A percentile compares a stretch with the other conserved stretches of the same genome.
phyloP scores from a whole-genome alignment of 2,888 invertebrate genomes.

The Graphium colonna region DNA sequence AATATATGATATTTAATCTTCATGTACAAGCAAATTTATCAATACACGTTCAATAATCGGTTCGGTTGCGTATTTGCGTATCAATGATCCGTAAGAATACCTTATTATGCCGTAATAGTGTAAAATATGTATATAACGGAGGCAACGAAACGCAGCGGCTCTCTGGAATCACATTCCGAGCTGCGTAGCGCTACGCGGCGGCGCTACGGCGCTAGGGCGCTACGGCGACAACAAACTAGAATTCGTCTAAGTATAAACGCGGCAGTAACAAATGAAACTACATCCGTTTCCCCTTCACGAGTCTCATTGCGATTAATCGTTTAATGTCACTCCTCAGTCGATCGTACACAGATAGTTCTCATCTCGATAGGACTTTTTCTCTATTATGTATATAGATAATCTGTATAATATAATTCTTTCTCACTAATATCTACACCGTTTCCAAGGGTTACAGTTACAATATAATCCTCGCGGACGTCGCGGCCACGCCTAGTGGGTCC shows the following conservation, averaged over 20 bases:
- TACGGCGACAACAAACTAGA: constrained; percentile 44
- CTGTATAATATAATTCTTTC: constrained; percentile 78
- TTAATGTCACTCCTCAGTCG: constrained; percentile 69
- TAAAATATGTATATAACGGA: constrained; percentile 31
- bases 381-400: constrained; percentile 78
- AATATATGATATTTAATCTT: constrained; percentile 88
- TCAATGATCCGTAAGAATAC: constrained; percentile 62
- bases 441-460: constrained; percentile 71
- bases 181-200: constrained; percentile 47
- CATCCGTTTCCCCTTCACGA: constrained; percentile 62
- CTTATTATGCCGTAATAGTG: constrained; percentile 78
- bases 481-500: constrained; percentile 63
- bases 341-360: constrained; percentile 68
- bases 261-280: constrained; percentile 62
- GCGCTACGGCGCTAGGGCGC: constrained; percentile 33
- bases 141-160: constrained; percentile 50
- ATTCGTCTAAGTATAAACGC: constrained; percentile 50
- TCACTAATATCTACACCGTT: constrained; percentile 80
- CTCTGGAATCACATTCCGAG: constrained; percentile 73
- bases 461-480: constrained; percentile 52
- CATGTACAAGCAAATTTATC: constrained; percentile 88
- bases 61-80: constrained; percentile 56
- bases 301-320: constrained; percentile 63
- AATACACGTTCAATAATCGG: constrained; percentile 75
- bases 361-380: constrained; percentile 74